Base-by-base conservation (phyloP, 2,113 vertebrate species). In the Salvelinus fontinalis region DNA sequence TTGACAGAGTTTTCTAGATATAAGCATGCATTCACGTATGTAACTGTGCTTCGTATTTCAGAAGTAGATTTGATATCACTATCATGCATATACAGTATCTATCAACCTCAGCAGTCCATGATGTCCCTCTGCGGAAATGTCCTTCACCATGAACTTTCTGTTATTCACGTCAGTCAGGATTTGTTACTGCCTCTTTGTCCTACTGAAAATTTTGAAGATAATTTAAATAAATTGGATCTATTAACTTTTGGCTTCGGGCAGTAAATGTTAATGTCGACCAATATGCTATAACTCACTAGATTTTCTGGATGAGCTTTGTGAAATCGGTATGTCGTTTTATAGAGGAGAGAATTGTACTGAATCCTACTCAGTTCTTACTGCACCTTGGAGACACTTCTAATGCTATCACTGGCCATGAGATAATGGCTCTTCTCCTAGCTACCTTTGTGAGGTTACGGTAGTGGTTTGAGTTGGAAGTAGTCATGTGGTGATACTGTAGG, bases 151-250 rank as follows among this genome's bases (percentile, higher is more conserved):
- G 8, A 44, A 12, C 39, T 44, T 44, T 44, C 39, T 44, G 39
- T 44, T 44, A 44, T 44, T 44, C 18, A 44, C 24, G 67, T 69
- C 39, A 79, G 74, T 77, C 67, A n/a, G 75, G 81, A 89, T 88
- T 91, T 89, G 18, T 79, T 31, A 24, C 51, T 70, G 73, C 72
- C 71, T 8, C 48, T 69, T 76, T 67, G 71, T 86, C 73, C 77
- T 83, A 71, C 54, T 62, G 59, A 81, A 74, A 77, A 73, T 66
- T 78, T 77, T 74, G 78, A 85, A 85, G 73, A 84, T 90, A 31
- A 86, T 86, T 88, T 84, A 81, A 86, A 89, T 80, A 79, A 87
- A 89, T 81, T 88, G 83, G 84, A 85, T 79, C 76, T 79, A 80
- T 79, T 79, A 78, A 81, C 65, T 81, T 81, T 76, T 89, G 85